Percentiles rank a stretch among this genome's conserved stretches.
Conservation (phyloP, 2,797 vertebrate genomes). For the Sebastes elongatus region DNA sequence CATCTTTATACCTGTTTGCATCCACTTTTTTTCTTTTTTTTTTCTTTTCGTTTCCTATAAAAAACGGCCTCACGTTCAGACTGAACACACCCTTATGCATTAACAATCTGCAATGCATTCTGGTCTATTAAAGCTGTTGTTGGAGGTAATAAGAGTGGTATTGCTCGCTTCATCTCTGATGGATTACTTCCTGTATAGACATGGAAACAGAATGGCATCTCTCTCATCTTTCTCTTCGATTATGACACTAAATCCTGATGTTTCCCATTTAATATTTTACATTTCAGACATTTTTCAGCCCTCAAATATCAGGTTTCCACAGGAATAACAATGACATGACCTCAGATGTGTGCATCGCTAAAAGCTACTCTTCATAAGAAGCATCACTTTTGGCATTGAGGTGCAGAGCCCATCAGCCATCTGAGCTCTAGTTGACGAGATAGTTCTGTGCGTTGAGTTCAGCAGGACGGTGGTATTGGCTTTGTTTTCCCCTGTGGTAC, state of each 20-base stretch:
- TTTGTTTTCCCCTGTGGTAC: slow-evolving; percentile 50
- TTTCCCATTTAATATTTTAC: not conserved
- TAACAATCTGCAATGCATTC: not conserved
- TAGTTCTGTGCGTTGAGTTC: slow-evolving; percentile 9
- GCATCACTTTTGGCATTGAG: not conserved
- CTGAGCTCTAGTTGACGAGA: not conserved
- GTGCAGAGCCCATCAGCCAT: not conserved
- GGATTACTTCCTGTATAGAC: not conserved
- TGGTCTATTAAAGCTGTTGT: not conserved
- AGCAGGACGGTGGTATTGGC: slow-evolving; percentile 1
- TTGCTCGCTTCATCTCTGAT: not conserved
- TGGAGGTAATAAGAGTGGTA: not conserved
- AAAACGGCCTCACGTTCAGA: too few relatives aligned
- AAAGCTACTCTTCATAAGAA: not conserved
- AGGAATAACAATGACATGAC: not conserved
- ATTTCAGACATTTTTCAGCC: not conserved
- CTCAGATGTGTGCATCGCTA: too few relatives aligned
- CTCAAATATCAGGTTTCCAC: too few relatives aligned
- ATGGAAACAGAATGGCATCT: too few relatives aligned
- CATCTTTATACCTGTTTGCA: not conserved
- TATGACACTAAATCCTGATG: not conserved
- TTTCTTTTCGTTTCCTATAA: too few relatives aligned
- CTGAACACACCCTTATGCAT: not conserved
- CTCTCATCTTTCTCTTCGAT: not conserved
- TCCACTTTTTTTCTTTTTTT: not conserved